phyloP scores from a whole-genome alignment of 2,113 vertebrate genomes.

The Pelusios castaneus region DNA sequence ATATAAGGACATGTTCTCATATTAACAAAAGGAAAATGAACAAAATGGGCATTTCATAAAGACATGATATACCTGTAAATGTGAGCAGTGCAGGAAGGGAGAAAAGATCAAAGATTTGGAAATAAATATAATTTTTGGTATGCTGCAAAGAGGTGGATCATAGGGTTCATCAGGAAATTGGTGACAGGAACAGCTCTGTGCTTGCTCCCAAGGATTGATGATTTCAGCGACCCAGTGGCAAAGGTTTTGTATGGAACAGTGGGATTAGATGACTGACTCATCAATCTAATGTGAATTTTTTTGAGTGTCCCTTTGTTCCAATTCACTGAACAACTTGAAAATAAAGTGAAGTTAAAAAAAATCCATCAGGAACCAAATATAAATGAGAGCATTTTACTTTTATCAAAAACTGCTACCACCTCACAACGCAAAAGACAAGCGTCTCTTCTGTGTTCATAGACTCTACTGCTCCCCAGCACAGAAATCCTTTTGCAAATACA shows the following conservation, averaged over 20 bases:
- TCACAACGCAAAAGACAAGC: not conserved
- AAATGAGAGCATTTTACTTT: not conserved
- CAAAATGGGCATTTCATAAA: constrained; percentile 33
- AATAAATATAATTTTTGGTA: constrained; percentile 53
- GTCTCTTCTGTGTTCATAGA: not conserved
- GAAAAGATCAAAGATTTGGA: constrained; percentile 37
- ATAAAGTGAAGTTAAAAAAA: not conserved
- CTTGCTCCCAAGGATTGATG: constrained; percentile 36
- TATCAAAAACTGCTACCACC: not conserved
- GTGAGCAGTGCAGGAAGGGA: not conserved
- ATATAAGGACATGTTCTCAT: not conserved
- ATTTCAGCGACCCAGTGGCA: constrained; percentile 50
- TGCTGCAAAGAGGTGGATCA: constrained; percentile 46
- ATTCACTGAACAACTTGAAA: constrained; percentile 22
- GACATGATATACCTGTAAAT: constrained; percentile 22
- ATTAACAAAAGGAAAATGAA: not conserved
- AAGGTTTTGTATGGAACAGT: constrained; percentile 6
- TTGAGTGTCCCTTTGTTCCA: constrained; percentile 34
- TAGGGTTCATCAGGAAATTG: constrained; percentile 26
- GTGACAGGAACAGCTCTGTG: constrained; percentile 48
- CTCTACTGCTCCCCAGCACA: not conserved
- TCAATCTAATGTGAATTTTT: constrained; percentile 12
- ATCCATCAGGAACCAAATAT: not conserved
- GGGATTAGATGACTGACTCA: constrained; percentile 22
- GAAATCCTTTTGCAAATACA: not conserved